These are phyloP conservation scores for Doryteuthis pealeii DNA, from an alignment of 1,140 invertebrate genomes.

Conservation along the genomic window DNA sequence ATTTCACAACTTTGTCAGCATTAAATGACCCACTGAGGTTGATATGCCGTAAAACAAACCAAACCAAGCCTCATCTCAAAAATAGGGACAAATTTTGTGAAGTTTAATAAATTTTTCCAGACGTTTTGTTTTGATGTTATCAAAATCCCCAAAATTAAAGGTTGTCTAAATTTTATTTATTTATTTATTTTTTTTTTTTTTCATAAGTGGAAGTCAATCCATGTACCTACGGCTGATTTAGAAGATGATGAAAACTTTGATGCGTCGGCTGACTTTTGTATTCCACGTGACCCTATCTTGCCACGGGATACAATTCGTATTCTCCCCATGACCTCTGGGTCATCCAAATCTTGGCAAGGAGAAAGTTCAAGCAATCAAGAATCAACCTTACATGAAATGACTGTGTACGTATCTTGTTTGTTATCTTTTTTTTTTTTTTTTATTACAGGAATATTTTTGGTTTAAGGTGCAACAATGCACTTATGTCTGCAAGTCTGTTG, in stretches of 20 bases:
- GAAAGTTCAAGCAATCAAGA: slow-evolving; percentile 19
- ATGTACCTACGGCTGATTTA: slow-evolving; percentile 41
- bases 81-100: too few relatives aligned
- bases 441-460: background rate
- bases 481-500: too few relatives aligned
- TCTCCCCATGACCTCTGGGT: background rate
- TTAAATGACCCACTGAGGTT: too few relatives aligned
- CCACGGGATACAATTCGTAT: slow-evolving; percentile 8
- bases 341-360: slow-evolving; percentile 24
- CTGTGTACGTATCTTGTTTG: slow-evolving; percentile 60
- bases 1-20: too few relatives aligned
- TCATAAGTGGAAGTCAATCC: slow-evolving; percentile 14
- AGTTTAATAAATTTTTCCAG: too few relatives aligned
- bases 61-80: too few relatives aligned
- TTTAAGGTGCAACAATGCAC: background rate
- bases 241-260: slow-evolving; percentile 45
- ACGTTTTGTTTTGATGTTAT: too few relatives aligned
- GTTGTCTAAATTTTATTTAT: background rate
- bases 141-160: too few relatives aligned
- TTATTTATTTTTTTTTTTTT: background rate
- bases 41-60: too few relatives aligned
- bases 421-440: too few relatives aligned
- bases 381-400: slow-evolving; percentile 63
- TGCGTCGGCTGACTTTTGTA: slow-evolving; percentile 40
- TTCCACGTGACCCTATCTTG: slow-evolving; percentile 26